Evolutionary conservation across 2,113 vertebrate genomes (phyloP), one percentile per base, ranked within the genome.

Genomic region (Orientallactaga bullata): DNA sequence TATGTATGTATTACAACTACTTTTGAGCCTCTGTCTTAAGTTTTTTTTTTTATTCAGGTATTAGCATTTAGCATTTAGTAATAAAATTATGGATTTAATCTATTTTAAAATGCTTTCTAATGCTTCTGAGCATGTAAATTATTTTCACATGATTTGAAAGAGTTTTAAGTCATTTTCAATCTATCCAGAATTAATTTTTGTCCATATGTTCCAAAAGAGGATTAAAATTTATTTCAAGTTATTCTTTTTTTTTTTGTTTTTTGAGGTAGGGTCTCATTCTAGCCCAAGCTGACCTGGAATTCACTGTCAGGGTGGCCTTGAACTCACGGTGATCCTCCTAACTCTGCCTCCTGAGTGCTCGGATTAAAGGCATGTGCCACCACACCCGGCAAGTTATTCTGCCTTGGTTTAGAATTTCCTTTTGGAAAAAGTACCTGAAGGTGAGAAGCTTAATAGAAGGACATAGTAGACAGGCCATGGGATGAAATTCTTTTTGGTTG

Each of bases 331-430:
- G 42, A 47, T 47, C 42, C 42, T 47, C 42, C 42, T 47, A 47
- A 5, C 42, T 47, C 42, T 47, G 42, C 42, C 42, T 47, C 42
- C 42, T 47, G 42, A 47, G 42, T 47, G 42, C 42, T 47, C 5
- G 42, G 42, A 47, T 8, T 47, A 47, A 47, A 47, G 42, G 42
- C 8, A 8, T 47, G 42, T 8, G 42, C 42, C 42, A 47, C 42
- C 42, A 47, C 42, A 47, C 42, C 42, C 42, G 8, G 42, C 11
- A 84, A 93, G 42, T n/a, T 63, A 88, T 93, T 60, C 35, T 92
- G 85, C 47, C 51, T 91, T 81, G 18, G 55, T 80, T 92, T 93
- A 87, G 61, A 73, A 93, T 92, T 94, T 89, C 7, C 18, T 92
- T 85, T 87, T 79, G 30, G 66, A 83, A 68, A 87, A 94, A 90